Evolutionary conservation across 1,140 invertebrate genomes (phyloP).

Genomic region (Eriocheir sinensis): DNA sequence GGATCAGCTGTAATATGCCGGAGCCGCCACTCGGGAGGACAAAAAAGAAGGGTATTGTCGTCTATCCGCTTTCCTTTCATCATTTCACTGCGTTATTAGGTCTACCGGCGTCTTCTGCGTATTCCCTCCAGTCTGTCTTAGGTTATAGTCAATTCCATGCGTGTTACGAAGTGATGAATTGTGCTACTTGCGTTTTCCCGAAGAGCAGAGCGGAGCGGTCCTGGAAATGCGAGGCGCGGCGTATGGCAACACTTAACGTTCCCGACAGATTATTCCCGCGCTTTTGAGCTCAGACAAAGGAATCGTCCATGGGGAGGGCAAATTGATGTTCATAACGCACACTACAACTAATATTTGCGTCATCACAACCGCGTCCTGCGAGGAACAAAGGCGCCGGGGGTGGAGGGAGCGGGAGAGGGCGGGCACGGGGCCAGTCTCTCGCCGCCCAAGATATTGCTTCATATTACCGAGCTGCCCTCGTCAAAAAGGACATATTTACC

Average conservation of each 20-base stretch:
- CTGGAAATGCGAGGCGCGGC: background rate
- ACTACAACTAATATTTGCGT: slow-evolving; percentile 76
- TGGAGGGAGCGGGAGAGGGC: slow-evolving; percentile 32
- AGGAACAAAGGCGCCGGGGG: slow-evolving; percentile 67
- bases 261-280: slow-evolving; percentile 72
- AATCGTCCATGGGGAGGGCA: slow-evolving; percentile 68
- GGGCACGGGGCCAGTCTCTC: background rate
- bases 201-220: background rate
- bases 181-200: background rate
- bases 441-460: slow-evolving; percentile 60
- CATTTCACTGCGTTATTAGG: background rate
- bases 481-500: slow-evolving; percentile 70
- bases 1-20: slow-evolving; percentile 64
- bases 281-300: slow-evolving; percentile 76
- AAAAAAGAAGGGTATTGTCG: slow-evolving; percentile 26
- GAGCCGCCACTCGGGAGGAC: slow-evolving; percentile 16
- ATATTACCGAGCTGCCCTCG: slow-evolving; percentile 52
- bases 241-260: slow-evolving; percentile 60
- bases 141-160: background rate
- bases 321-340: slow-evolving; percentile 76
- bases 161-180: background rate
- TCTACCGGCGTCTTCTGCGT: background rate
- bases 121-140: background rate
- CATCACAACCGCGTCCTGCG: slow-evolving; percentile 69
- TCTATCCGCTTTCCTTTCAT: background rate